Base-by-base conservation (phyloP, 2,888 invertebrate species). In the Amiota mariae region DNA sequence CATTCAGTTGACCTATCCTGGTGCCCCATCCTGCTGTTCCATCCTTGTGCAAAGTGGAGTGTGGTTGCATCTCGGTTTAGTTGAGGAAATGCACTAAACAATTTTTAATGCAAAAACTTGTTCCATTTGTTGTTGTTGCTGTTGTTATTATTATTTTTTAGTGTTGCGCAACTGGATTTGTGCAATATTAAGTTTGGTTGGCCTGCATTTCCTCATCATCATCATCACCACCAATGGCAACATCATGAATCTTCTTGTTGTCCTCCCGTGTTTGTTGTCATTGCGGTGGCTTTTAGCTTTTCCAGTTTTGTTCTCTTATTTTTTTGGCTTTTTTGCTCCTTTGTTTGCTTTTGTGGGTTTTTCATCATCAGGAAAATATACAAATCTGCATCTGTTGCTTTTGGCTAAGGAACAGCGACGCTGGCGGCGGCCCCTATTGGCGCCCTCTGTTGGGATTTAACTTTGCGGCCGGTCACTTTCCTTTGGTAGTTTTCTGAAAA, bases 41-140 rank as follows among this genome's bases (percentile, higher is more conserved):
- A 36, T 36, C 36, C 36, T 36, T 36, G 4, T 2, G n/a, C 10
- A 15, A 18, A 1, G 20, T 24, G 15, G 12, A 24, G 64, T n/a
- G 12, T 13, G 10, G 47, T 64, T 46, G 13, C 12, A 46, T 64
- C 36, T 46, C 47, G 13, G 64, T 47, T 64, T 47, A 61, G 61
- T 20, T 20, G 20, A 46, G 18, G 59, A 20, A 15, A 20, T 36
- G 63, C 73, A 64, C 72, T 48, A 73, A 73, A 36, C 36, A 36
- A 79, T 79, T 81, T 82, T 82, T 81, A 84, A 82, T 82, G 82
- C 82, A 80, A 77, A 82, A 82, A 82, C 79, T 82, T 82, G 80
- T 36, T 36, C 36, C 1, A 6, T 36, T 36, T 36, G 36, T 36
- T 36, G 36, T 36, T 36, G 36, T 24, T 24, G 24, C 3, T 24